Base-by-base conservation (phyloP, 2,113 vertebrate genomes). In the Pachypanchax playfairii region DNA sequence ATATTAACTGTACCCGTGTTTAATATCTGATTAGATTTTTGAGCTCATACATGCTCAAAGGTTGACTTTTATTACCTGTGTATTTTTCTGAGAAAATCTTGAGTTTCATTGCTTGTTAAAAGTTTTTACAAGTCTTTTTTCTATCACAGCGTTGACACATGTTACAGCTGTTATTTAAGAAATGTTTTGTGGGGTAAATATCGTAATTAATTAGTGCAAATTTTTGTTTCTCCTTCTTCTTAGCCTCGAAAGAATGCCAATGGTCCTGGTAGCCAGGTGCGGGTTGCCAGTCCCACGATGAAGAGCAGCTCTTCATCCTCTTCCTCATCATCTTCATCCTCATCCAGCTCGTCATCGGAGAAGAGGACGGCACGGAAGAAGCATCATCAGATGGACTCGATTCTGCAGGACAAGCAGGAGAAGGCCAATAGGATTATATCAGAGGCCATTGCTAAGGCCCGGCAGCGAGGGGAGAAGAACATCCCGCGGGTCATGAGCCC, bases 361-460 rank as follows among this genome's bases (percentile, higher is more conserved):
- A 95, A 85, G 66, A 93, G 94, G 80, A 89, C 90, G 75, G 90
- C 90, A 62, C 93, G 94, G 90, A 93, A 92, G 90, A 92, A 88
- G 73, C 94, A 89, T 85, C 94, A 92, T 73, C 80, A 86, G 80
- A 95, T 96, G 89, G 93, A 92, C 1, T 9, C 70, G n/a, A 11
- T 39, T n/a, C 41, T 70, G 35, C 95, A 93, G 87, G 97, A 96
- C 85, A 98, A 98, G 84, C 97, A 98, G 89, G 95, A 97, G 86
- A 99, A 99, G 86, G 97, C 97, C 42, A 98, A 99, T 84, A 93
- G 96, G 76, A 99, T 99, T 81, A 98, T 99, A 91, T 98, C 96
- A 0, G 97, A 99, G 87, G 97, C 96, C 17, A 96, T 96, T 76
- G 97, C 95, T 48, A 97, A 95, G 90, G 97, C 96, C 26, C 94